A percentile compares a stretch with the other conserved stretches of the same genome.
Conservation (phyloP, 2,113 vertebrate species). For the Pao palembangensis region DNA sequence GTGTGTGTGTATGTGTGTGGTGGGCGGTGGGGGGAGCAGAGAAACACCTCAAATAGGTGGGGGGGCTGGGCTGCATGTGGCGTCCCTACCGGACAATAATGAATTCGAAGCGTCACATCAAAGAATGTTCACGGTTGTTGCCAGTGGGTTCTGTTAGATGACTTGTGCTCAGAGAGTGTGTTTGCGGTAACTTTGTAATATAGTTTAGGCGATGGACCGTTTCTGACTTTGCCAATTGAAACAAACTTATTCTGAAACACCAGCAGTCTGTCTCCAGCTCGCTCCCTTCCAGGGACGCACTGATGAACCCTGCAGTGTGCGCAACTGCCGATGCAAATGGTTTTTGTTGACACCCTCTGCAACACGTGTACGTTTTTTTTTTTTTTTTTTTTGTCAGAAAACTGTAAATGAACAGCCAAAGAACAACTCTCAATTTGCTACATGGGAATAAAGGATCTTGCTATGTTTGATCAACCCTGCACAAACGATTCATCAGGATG, state of each 20-base stretch:
- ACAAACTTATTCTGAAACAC: neutral
- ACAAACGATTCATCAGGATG: neutral
- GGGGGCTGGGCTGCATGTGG: no score
- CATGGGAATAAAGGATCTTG: neutral
- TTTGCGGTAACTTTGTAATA: no score
- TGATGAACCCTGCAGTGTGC: neutral
- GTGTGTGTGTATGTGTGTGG: no score
- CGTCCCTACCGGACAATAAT: no score
- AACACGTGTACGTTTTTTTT: neutral
- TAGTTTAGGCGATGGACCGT: no score
- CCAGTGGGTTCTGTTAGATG: no score
- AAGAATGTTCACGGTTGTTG: no score
- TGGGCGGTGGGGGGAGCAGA: no score
- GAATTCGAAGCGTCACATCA: no score
- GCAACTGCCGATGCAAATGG: neutral
- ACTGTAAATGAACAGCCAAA: neutral
- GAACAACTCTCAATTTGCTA: no score
- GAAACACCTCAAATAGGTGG: no score
- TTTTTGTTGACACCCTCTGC: neutral
- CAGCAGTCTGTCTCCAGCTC: neutral
- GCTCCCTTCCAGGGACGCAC: neutral
- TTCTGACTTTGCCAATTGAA: neutral
- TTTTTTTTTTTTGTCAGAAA: neutral
- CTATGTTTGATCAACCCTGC: neutral
- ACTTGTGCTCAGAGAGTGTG: no score